A percentile compares a stretch with the other conserved stretches of the same genome.
Evolutionary conservation across 2,888 invertebrate species (phyloP).

Genomic region (Watsonalla binaria): DNA sequence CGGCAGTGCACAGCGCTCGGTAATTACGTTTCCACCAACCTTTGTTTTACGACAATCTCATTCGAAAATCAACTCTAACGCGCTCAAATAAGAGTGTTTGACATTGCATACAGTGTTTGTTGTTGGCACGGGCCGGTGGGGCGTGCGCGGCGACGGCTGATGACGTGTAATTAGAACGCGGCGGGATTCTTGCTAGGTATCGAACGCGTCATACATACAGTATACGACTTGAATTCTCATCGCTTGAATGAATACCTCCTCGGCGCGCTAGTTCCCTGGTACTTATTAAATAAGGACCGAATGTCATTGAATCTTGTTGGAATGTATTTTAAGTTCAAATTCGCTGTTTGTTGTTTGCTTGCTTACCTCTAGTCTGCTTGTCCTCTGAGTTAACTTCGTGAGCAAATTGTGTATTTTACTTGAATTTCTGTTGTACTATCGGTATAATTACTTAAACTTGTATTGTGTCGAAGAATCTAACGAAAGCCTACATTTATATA

Average conservation of each 20-base stretch:
- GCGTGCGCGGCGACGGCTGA: constrained; percentile 21
- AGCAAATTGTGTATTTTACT: no score
- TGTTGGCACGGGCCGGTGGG: constrained; percentile 12
- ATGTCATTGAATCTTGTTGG: neutral
- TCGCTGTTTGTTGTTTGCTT: neutral
- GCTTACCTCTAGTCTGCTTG: no score
- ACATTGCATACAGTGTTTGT: constrained; percentile 1
- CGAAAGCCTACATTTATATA: no score
- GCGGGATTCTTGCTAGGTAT: constrained; percentile 18
- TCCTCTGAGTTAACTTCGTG: no score
- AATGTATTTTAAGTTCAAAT: neutral
- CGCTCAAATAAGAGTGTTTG: neutral
- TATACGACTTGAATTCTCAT: constrained; percentile 14
- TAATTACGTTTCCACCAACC: constrained; percentile 23
- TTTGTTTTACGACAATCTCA: constrained; percentile 2
- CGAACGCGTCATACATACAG: constrained; percentile 15
- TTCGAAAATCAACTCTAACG: neutral
- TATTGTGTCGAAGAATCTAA: no score
- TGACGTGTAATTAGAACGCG: constrained; percentile 33
- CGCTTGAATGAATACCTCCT: neutral
- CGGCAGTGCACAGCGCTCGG: constrained; percentile 24
- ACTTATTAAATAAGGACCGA: neutral
- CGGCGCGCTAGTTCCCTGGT: neutral
- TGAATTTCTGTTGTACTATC: no score
- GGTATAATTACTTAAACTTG: no score